Evolutionary conservation across 2,113 vertebrate species (phyloP).

Genomic region (Thymallus thymallus): DNA sequence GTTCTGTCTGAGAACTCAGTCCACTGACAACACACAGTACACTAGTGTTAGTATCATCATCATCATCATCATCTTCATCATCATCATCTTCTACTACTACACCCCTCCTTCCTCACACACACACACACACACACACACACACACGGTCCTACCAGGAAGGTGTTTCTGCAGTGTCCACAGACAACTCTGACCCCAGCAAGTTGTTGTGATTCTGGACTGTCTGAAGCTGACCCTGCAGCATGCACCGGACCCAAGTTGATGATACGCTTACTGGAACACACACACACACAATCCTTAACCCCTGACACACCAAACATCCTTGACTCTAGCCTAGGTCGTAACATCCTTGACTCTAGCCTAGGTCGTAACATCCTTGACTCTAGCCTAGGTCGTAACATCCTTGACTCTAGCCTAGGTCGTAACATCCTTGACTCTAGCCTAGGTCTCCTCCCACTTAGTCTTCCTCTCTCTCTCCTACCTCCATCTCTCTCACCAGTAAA

Average conservation of each 20-base stretch:
- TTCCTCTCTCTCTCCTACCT: not conserved
- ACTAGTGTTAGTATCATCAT: not conserved
- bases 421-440: too few relatives aligned
- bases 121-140: not conserved
- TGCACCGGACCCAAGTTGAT: conserved; percentile 72
- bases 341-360: too few relatives aligned
- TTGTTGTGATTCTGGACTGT: conserved; percentile 59
- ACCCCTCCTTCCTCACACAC: not conserved
- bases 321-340: too few relatives aligned
- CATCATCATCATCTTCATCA: too few relatives aligned
- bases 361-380: too few relatives aligned
- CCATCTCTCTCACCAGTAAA: conserved; percentile 75
- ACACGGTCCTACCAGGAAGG: conserved; percentile 63
- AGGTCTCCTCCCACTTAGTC: too few relatives aligned
- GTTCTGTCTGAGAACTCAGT: conserved; percentile 84
- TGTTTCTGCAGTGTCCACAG: conserved; percentile 71
- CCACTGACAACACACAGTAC: conserved; percentile 70
- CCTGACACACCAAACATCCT: too few relatives aligned
- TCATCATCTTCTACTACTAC: not conserved
- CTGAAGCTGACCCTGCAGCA: conserved; percentile 31
- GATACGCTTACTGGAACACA: conserved; percentile 63
- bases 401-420: too few relatives aligned
- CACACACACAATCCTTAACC: not conserved
- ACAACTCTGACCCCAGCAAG: conserved; percentile 65
- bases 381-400: too few relatives aligned